These are phyloP conservation scores for Ophioninae sp. DNA, from an alignment of 2,888 invertebrate genomes.

Conservation along the genomic window DNA sequence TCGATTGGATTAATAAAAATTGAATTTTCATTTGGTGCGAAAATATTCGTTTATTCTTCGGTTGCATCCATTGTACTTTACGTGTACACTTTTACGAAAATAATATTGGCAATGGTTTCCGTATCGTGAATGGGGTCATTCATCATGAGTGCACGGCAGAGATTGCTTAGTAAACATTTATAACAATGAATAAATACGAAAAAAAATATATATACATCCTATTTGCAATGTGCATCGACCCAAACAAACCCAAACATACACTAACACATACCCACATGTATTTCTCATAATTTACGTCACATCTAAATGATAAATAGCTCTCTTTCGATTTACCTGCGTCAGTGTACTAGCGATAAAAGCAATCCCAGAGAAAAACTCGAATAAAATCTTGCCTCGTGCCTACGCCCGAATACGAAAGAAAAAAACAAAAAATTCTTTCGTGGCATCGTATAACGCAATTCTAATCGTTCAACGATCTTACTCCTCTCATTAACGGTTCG, in stretches of 20 bases:
- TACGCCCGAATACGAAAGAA: conserved; percentile 3
- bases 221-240: conserved; percentile 6
- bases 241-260: background rate
- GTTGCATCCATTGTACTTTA: background rate
- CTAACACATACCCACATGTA: background rate
- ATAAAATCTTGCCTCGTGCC: conserved; percentile 24
- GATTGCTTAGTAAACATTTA: conserved; percentile 1
- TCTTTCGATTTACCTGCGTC: conserved; percentile 16
- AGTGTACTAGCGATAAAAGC: conserved; percentile 17
- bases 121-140: background rate
- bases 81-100: conserved; percentile 1
- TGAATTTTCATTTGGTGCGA: conserved; percentile 22
- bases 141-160: conserved; percentile 37
- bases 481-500: conserved; percentile 5
- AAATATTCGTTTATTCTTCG: conserved; percentile 6
- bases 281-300: conserved; percentile 40
- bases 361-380: conserved; percentile 13
- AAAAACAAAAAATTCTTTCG: conserved; percentile 40
- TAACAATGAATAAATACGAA: background rate
- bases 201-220: conserved; percentile 8
- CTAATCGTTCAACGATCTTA: conserved; percentile 3
- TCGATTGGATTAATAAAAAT: no score
- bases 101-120: conserved; percentile 1
- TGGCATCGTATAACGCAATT: conserved; percentile 12
- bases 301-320: conserved; percentile 32